Conservation (phyloP, 2,888 invertebrate species). For the Gastrophysa polygoni region DNA sequence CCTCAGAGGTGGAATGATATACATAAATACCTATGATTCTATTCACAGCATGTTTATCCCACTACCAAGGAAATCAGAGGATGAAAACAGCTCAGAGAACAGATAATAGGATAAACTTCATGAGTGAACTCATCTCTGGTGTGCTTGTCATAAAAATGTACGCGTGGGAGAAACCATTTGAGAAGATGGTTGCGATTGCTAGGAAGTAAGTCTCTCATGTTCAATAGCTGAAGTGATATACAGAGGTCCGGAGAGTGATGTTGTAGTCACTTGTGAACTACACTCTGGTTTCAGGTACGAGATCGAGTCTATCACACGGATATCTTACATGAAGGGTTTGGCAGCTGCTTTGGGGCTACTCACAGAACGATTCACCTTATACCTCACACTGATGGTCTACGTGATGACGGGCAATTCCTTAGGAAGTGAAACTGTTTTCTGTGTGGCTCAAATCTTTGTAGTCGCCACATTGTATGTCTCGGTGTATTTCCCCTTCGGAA, state of each 20-base stretch:
- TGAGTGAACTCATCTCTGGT: slow-evolving; percentile 76
- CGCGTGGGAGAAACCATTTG: slow-evolving; percentile 77
- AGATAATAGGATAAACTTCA: slow-evolving; percentile 71
- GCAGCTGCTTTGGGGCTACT: slow-evolving; percentile 72
- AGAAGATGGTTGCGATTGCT: slow-evolving; percentile 64
- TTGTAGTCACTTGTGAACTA: background rate
- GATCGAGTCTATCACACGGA: slow-evolving; percentile 59
- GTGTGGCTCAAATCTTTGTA: slow-evolving; percentile 78
- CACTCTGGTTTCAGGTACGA: slow-evolving; percentile 15
- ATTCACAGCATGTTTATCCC: slow-evolving; percentile 61
- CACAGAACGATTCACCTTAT: slow-evolving; percentile 82
- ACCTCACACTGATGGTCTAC: slow-evolving; percentile 77
- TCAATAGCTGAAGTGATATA: no score
- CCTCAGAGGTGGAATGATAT: no score
- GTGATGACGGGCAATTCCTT: slow-evolving; percentile 67
- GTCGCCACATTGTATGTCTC: slow-evolving; percentile 61
- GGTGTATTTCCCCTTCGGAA: slow-evolving; percentile 45
- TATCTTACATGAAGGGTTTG: slow-evolving; percentile 70
- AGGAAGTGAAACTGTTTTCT: slow-evolving; percentile 70
- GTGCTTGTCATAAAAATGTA: slow-evolving; percentile 82
- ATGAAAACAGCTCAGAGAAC: slow-evolving; percentile 61
- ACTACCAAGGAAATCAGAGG: slow-evolving; percentile 57
- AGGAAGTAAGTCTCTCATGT: slow-evolving; percentile 65
- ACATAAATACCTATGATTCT: background rate
- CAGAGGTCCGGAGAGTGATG: background rate